Conservation (phyloP, 2,113 vertebrate species). For the Sclerurus mexicanus region DNA sequence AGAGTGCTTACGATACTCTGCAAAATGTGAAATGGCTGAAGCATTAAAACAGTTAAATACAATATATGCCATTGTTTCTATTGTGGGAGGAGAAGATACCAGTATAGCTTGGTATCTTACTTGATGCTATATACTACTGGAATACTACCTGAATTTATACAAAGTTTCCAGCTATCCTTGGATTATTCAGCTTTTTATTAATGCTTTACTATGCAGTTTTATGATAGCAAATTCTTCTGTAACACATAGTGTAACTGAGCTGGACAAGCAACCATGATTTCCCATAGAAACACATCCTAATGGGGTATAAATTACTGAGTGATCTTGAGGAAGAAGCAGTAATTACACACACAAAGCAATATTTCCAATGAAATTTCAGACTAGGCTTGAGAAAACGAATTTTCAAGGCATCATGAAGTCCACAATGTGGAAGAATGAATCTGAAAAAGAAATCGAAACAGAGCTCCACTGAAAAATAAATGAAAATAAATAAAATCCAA, state of each 20-base stretch:
- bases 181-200: neutral
- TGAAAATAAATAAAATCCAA: neutral
- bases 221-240: neutral
- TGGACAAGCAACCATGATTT: slow-evolving; percentile 5
- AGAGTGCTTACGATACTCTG: neutral
- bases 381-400: slow-evolving; percentile 6
- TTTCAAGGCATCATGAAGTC: neutral
- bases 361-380: slow-evolving; percentile 9
- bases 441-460: neutral
- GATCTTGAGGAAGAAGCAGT: neutral
- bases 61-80: neutral
- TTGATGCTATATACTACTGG: neutral
- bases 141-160: neutral
- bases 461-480: neutral
- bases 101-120: neutral
- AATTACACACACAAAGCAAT: neutral
- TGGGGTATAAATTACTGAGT: neutral
- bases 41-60: neutral
- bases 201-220: neutral
- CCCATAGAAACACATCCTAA: slow-evolving; percentile 4
- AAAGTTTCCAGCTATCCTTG: neutral
- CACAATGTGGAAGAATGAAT: neutral
- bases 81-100: neutral
- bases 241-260: neutral
- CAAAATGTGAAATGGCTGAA: neutral